phyloP scores from a whole-genome alignment of 2,113 vertebrate genomes.

The Sylvilagus bachmani region DNA sequence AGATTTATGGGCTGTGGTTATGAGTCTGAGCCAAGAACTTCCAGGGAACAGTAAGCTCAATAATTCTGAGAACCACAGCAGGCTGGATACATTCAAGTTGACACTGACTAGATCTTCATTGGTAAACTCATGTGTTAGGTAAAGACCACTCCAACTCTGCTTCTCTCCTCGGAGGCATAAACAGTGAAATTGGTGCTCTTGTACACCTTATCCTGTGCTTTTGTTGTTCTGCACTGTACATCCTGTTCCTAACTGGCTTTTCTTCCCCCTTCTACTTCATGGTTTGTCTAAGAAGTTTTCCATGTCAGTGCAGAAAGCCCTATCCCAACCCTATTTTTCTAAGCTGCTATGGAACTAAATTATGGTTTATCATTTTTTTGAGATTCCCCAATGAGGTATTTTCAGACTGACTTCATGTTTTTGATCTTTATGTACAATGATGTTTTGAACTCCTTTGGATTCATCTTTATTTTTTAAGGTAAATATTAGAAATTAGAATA shows the following conservation, averaged over 20 bases:
- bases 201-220: not conserved
- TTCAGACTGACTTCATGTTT: constrained; percentile 48
- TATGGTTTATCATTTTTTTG: constrained; percentile 39
- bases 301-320: not conserved
- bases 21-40: not conserved
- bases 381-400: not conserved
- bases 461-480: constrained; percentile 52
- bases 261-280: not conserved
- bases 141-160: not conserved
- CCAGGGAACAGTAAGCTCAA: not conserved
- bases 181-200: not conserved
- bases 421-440: not conserved
- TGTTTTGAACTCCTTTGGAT: constrained; percentile 20
- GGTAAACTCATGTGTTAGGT: not conserved
- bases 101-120: not conserved
- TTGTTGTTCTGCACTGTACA: not conserved
- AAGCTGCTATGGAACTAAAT: not conserved
- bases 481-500: not conserved
- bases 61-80: not conserved
- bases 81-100: not conserved
- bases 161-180: not conserved
- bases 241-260: not conserved
- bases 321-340: not conserved
- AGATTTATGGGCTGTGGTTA: not conserved
- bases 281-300: not conserved